Base-by-base conservation (phyloP, 2,113 vertebrate species). In the Tursiops truncatus region DNA sequence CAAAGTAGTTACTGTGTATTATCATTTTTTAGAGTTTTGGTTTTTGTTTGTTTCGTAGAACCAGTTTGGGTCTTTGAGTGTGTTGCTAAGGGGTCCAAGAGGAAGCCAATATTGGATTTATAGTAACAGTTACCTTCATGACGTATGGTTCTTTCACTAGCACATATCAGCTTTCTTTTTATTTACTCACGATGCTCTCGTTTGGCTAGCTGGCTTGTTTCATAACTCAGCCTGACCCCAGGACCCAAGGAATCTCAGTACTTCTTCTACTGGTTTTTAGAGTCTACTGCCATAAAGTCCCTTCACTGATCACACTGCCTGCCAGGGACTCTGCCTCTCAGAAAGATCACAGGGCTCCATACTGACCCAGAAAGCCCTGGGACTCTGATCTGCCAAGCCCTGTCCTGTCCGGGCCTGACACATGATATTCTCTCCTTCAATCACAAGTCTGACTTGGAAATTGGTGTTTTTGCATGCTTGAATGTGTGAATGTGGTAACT, bases 401-500 rank as follows among this genome's bases (percentile, higher is more conserved):
- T 87, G 74, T 95, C 96, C 97, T 97, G 92, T 88, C 91, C 14
- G 74, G 91, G 88, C 91, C 81, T 95, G 86, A 96, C 90, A 93
- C 25, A 31, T 85, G 65, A 92, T 44, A 89, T 91, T 80, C 74
- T 84, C 31, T 93, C 90, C 70, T 73, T 44, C 47, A 85, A 31
- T 92, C 70, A 85, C 87, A 73, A 95, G 62, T 86, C 63, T 71
- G 95, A 91, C 84, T 86, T 96, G 84, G 95, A 97, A 97, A 96
- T 95, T 95, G 92, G 71, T 97, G 94, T 96, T 97, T 98, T 94
- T 97, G 84, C 96, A 96, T 96, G 95, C 84, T 96, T 41, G 62
- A 76, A 96, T 88, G 84, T 96, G 96, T 97, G 96, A 96, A 96
- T 95, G 81, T 53, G 21, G 33, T 71, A 44, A 56, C 74, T 38